Evolutionary conservation across 2,888 invertebrate genomes (phyloP), one percentile per base, ranked within the genome.

Genomic region (Chrysodeixis includens): DNA sequence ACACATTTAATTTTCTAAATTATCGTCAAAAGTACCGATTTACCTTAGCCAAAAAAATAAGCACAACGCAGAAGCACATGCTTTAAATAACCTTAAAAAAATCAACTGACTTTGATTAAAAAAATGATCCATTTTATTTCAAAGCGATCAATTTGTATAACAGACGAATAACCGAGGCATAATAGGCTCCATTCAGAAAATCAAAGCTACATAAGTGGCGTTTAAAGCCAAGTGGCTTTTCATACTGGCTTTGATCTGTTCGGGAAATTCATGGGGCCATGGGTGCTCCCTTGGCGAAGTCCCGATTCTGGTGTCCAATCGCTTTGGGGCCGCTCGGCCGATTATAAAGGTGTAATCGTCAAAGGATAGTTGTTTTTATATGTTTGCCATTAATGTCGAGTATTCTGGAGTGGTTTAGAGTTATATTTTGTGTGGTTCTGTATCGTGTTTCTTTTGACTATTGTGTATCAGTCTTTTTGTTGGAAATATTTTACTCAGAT

Each of bases 281-380:
- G 74, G 69, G 68, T 61, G 46, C 58, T 72, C 71, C 78, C 71
- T 61, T 66, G 20, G 30, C 14, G 51, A 49, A 71, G 49, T 55
- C 56, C 78, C 66, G 22, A 66, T 22, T 54, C 59, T 65, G 59
- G 81, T 81, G 79, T 79, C 79, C 79, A 78, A 69, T 69, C 46
- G 54, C 63, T 73, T 73, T 69, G 54, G 52, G 73, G 18, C 55
- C 78, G 46, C 63, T 79, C 76, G 76, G 75, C 81, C 81, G 78
- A 73, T 78, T 78, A 76, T 71, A 78, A 79, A 81, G 79, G 81
- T 79, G 79, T 75, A 79, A 64, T 57, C 69, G 54, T 79, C 79
- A 81, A 79, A 79, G 78, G 55, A 30, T 60, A 53, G 66, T 67
- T 60, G 46, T 71, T 74, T 65, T 60, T 74, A n/a, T 61, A 10